Conservation (phyloP, 1,140 invertebrate genomes). For the Drosophila cardini region DNA sequence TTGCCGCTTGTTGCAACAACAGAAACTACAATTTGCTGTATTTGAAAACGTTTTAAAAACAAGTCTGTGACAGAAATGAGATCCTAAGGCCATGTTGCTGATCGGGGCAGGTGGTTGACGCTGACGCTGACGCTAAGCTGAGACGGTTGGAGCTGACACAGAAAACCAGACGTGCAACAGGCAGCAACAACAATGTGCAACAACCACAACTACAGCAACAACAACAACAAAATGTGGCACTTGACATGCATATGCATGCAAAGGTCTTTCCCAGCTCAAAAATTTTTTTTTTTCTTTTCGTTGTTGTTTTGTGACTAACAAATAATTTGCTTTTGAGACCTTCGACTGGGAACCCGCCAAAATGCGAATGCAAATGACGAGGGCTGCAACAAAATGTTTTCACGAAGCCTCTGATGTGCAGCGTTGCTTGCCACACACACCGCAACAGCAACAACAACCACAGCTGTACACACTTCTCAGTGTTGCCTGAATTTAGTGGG, state of each 20-base stretch:
- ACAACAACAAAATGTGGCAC: constrained; percentile 56
- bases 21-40: neutral
- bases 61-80: constrained; percentile 47
- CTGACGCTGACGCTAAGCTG: constrained; percentile 22
- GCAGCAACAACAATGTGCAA: constrained; percentile 4
- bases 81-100: constrained; percentile 73
- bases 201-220: constrained; percentile 58
- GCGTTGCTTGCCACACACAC: constrained; percentile 20
- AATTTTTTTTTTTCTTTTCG: constrained; percentile 5
- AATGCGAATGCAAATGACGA: constrained; percentile 78
- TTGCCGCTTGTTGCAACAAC: constrained; percentile 21
- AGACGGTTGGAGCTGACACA: constrained; percentile 63
- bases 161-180: constrained; percentile 63
- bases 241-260: constrained; percentile 81
- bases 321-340: constrained; percentile 49
- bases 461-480: no score
- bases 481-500: no score
- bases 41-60: constrained; percentile 17
- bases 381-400: constrained; percentile 52
- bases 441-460: constrained; percentile 11
- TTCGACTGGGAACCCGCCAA: constrained; percentile 65
- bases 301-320: constrained; percentile 15
- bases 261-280: constrained; percentile 79
- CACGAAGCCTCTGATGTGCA: constrained; percentile 76
- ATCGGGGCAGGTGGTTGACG: constrained; percentile 67